Conservation (phyloP, 2,113 vertebrate genomes). For the Isichthys henryi region DNA sequence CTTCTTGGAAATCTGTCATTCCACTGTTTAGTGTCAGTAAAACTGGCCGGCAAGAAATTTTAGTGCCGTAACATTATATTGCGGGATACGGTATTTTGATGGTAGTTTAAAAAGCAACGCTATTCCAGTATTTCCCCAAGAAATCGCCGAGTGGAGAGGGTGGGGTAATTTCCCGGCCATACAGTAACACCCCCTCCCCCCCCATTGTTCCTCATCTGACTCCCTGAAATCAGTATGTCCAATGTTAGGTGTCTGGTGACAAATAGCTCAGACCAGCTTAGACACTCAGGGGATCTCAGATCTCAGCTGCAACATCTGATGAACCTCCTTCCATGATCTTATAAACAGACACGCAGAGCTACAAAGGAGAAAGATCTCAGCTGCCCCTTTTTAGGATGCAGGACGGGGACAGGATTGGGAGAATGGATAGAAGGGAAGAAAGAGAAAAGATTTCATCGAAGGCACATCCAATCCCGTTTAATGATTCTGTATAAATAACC, state of each 20-base stretch:
- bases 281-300: neutral
- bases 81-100: neutral
- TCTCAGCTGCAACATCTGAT: neutral
- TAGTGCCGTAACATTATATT: neutral
- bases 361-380: neutral
- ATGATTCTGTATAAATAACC: neutral
- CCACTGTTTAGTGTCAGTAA: neutral
- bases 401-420: neutral
- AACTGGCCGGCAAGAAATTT: neutral
- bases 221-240: neutral
- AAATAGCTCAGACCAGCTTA: neutral
- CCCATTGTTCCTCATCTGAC: too few species aligned
- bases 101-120: neutral
- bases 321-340: neutral
- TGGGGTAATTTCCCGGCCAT: neutral
- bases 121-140: neutral
- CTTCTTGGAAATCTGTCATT: neutral
- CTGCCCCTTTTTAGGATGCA: neutral
- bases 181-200: neutral
- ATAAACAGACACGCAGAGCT: neutral
- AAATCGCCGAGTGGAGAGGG: neutral
- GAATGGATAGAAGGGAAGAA: accelerated
- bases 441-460: neutral
- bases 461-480: neutral
- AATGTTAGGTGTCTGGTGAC: neutral